Evolutionary conservation across 2,888 invertebrate species (phyloP).

Genomic region (Subacronicta megacephala): DNA sequence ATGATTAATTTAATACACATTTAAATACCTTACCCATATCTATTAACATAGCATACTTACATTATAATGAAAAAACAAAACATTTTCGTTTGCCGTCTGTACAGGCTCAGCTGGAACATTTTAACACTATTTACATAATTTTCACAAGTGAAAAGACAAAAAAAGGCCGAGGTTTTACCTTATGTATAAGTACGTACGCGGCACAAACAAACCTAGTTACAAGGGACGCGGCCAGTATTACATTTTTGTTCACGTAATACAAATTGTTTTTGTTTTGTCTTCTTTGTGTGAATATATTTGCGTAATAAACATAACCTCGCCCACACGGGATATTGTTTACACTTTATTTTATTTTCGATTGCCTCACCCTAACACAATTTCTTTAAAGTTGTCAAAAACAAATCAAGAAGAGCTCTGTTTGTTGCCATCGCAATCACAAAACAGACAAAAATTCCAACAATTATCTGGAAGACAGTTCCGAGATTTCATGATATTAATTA

Average conservation of each 20-base stretch:
- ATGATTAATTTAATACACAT: no score
- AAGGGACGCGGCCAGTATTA: constrained; percentile 38
- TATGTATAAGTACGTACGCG: constrained; percentile 22
- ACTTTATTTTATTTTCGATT: constrained; percentile 21
- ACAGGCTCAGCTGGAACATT: constrained; percentile 36
- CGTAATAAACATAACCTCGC: constrained; percentile 39
- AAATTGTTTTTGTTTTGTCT: constrained; percentile 54
- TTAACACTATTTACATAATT: constrained; percentile 52
- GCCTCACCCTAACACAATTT: constrained; percentile 30
- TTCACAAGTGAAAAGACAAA: constrained; percentile 45
- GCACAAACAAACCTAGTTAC: constrained; percentile 26
- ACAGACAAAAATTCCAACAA: constrained; percentile 33
- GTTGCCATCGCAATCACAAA: constrained; percentile 31
- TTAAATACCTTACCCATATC: no score
- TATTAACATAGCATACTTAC: no score
- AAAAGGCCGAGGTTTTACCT: constrained; percentile 30
- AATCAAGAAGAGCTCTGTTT: constrained; percentile 18
- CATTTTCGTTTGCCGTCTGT: constrained; percentile 2
- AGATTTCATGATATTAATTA: constrained; percentile 53
- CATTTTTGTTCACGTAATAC: constrained; percentile 53
- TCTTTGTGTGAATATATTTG: constrained; percentile 47
- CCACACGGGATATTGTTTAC: constrained; percentile 40
- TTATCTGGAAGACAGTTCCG: constrained; percentile 42
- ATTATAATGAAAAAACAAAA: constrained; percentile 19
- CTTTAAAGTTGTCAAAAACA: constrained; percentile 25